phyloP scores from a whole-genome alignment of 92 coral and sea anemone species.

The Paramuricea clavata region DNA sequence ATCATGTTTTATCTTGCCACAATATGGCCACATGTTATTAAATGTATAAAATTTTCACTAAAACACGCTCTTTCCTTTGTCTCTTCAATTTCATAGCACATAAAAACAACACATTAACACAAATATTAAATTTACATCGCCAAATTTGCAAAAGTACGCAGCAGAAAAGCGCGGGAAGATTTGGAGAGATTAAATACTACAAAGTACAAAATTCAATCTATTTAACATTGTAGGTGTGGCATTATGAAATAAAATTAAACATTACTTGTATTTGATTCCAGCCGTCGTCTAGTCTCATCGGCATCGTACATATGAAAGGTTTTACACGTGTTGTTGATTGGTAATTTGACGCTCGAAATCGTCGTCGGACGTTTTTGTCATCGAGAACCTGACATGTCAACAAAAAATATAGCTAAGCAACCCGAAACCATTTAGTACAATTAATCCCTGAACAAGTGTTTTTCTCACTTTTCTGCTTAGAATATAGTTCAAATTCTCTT shows the following conservation, averaged over 20 bases:
- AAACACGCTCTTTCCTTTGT: background rate
- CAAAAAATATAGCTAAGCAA: conserved; percentile 73
- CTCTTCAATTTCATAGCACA: background rate
- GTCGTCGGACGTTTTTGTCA: conserved; percentile 98
- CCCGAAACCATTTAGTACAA: conserved; percentile 20
- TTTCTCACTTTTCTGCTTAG: background rate
- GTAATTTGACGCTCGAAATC: conserved; percentile 99
- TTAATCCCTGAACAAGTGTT: background rate
- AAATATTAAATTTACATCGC: background rate
- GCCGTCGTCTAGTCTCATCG: conserved; percentile 99
- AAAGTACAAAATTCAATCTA: background rate
- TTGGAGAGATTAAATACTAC: background rate
- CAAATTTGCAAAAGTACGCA: background rate
- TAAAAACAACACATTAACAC: background rate
- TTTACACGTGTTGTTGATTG: conserved; percentile 98
- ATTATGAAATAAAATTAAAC: background rate
- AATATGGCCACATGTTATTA: conserved; percentile 4
- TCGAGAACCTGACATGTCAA: conserved; percentile 99
- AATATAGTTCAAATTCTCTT: too few species aligned
- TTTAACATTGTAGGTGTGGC: background rate
- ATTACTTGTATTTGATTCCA: conserved; percentile 99
- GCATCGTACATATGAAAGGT: conserved; percentile 99
- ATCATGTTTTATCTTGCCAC: background rate
- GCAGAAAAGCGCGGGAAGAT: conserved; percentile 48
- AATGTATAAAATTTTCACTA: background rate